phyloP scores from a whole-genome alignment of 1,140 invertebrate genomes.

The Leptinotarsa lineolata region DNA sequence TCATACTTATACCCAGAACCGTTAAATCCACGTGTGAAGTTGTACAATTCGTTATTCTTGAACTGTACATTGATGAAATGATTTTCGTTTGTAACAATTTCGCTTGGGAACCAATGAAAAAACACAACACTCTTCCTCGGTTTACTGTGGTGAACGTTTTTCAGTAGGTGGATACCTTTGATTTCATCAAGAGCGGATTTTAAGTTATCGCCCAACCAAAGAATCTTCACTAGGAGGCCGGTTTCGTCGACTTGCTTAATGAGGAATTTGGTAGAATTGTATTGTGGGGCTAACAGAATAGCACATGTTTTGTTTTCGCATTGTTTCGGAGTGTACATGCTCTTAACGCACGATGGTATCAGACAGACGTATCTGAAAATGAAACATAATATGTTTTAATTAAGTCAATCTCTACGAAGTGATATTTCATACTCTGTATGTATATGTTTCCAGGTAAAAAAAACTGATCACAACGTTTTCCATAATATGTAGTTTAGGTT shows the following conservation, averaged over 20 bases:
- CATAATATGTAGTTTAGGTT: no score
- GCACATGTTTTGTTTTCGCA: conserved; percentile 62
- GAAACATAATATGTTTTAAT: neutral
- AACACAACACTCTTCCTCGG: conserved; percentile 62
- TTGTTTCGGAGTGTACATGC: conserved; percentile 63
- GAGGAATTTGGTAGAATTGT: conserved; percentile 59
- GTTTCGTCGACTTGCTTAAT: conserved; percentile 61
- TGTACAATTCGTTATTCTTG: conserved; percentile 60
- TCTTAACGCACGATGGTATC: conserved; percentile 59
- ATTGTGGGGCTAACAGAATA: conserved; percentile 62
- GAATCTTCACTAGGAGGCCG: conserved; percentile 63
- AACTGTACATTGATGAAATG: conserved; percentile 60
- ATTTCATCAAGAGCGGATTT: conserved; percentile 31
- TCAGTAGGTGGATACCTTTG: conserved; percentile 42
- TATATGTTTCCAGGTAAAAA: no score
- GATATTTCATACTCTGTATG: neutral
- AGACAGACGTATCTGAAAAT: conserved; percentile 60
- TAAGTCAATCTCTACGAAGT: no score
- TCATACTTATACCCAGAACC: conserved; percentile 65
- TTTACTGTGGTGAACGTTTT: conserved; percentile 16
- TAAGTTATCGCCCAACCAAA: conserved; percentile 68
- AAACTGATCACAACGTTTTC: no score
- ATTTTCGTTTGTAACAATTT: conserved; percentile 61
- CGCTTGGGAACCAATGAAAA: conserved; percentile 70
- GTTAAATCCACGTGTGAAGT: conserved; percentile 36